Evolutionary conservation across 2,888 invertebrate species (phyloP).

Genomic region (Invenusta paracnida): DNA sequence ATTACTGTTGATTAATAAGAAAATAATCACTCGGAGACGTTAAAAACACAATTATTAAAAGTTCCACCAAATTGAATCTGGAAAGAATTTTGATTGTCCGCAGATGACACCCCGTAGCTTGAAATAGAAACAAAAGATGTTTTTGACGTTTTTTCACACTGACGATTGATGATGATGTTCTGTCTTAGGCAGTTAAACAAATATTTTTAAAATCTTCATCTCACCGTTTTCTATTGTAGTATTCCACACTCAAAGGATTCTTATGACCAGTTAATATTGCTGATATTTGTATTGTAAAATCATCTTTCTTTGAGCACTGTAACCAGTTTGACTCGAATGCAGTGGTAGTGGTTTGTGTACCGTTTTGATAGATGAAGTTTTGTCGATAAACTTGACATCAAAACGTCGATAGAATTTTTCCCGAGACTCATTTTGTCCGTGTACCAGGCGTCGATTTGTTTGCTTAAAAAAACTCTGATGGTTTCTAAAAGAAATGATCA

Average conservation of each 20-base stretch:
- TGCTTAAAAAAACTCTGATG: too few species aligned
- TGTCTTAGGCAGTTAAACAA: too few species aligned
- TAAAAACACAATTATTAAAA: neutral
- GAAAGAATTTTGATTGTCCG: neutral
- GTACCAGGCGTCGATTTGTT: too few species aligned
- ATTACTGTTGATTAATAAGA: neutral
- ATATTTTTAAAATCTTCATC: too few species aligned
- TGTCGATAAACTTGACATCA: neutral
- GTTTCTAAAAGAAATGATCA: too few species aligned
- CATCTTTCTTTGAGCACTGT: neutral
- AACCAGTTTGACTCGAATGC: neutral
- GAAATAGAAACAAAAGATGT: neutral
- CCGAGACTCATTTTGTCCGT: neutral
- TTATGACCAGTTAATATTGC: neutral
- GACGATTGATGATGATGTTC: too few species aligned
- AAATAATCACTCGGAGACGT: neutral
- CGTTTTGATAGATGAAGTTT: neutral
- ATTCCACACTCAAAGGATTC: neutral
- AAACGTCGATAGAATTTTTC: neutral
- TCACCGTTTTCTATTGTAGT: too few species aligned
- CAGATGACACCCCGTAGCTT: neutral
- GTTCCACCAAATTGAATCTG: neutral
- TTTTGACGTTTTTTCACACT: too few species aligned
- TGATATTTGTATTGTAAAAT: neutral
- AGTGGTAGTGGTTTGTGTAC: neutral